Conservation (phyloP, 2,888 invertebrate genomes). For the Metellina segmentata region DNA sequence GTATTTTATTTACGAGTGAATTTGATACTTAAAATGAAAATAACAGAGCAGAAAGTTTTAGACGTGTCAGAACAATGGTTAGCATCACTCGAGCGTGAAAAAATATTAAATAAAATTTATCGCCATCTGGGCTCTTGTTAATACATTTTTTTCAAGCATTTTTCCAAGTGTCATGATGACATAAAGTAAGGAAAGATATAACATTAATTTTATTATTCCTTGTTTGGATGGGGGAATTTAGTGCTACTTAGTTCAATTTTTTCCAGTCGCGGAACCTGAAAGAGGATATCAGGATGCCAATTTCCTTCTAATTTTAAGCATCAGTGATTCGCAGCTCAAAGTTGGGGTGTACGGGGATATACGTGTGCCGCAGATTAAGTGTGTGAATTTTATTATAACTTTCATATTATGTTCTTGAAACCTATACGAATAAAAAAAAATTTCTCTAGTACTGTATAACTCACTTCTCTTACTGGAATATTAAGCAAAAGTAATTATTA, state of each 20-base stretch:
- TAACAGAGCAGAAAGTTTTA: not conserved
- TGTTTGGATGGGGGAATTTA: not conserved
- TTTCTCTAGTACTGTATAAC: too few relatives aligned
- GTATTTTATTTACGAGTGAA: not conserved
- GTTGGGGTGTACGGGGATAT: not conserved
- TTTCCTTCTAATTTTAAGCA: not conserved
- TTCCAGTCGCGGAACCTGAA: not conserved
- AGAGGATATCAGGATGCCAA: not conserved
- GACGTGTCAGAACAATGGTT: slow-evolving; percentile 54
- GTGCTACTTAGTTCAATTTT: not conserved
- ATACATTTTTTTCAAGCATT: not conserved
- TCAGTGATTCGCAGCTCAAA: not conserved
- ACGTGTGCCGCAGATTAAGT: too few relatives aligned
- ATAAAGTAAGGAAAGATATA: not conserved
- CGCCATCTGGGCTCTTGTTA: slow-evolving; percentile 13
- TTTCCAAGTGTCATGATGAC: not conserved
- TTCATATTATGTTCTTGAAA: too few relatives aligned
- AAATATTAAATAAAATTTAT: slow-evolving; percentile 61
- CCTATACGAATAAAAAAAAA: too few relatives aligned
- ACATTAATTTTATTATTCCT: not conserved
- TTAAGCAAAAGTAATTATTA: too few relatives aligned
- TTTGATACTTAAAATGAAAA: slow-evolving; percentile 14
- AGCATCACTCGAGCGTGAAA: slow-evolving; percentile 55
- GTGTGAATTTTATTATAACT: too few relatives aligned
- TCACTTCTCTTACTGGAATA: too few relatives aligned